phyloP scores from a whole-genome alignment of 2,797 vertebrate species.

The Lagorchestes hirsutus region DNA sequence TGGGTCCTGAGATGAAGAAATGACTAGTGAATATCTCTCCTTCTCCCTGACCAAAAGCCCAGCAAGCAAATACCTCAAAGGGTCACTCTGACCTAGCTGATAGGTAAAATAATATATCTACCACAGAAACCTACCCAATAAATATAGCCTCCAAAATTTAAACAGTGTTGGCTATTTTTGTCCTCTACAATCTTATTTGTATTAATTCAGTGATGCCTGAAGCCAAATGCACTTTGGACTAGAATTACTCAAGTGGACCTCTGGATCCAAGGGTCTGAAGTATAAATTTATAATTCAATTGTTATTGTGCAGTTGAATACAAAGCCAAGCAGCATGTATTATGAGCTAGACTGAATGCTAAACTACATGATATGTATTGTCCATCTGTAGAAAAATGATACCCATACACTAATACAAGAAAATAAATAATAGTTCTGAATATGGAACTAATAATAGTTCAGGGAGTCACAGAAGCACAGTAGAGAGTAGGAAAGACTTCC shows the following conservation, averaged over 20 bases:
- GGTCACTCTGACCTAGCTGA: neutral
- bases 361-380: constrained; percentile 14
- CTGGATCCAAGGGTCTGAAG: neutral
- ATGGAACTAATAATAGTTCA: too few species aligned
- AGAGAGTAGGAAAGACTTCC: neutral
- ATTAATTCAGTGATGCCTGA: neutral
- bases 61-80: neutral
- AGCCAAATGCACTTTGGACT: neutral
- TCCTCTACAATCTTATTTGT: neutral
- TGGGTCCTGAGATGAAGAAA: neutral
- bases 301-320: neutral
- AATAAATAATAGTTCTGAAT: neutral
- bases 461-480: neutral
- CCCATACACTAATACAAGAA: neutral
- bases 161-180: neutral
- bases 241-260: neutral
- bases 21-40: neutral
- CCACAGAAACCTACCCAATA: neutral
- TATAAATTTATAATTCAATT: neutral
- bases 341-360: constrained; percentile 25
- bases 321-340: neutral
- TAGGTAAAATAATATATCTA: neutral
- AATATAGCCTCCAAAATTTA: constrained; percentile 5
- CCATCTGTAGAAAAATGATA: neutral
- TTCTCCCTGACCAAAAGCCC: neutral